A percentile compares a stretch with the other conserved stretches of the same genome.
Evolutionary conservation across 1,140 invertebrate genomes (phyloP).

Genomic region (Drosophila lacertosa): DNA sequence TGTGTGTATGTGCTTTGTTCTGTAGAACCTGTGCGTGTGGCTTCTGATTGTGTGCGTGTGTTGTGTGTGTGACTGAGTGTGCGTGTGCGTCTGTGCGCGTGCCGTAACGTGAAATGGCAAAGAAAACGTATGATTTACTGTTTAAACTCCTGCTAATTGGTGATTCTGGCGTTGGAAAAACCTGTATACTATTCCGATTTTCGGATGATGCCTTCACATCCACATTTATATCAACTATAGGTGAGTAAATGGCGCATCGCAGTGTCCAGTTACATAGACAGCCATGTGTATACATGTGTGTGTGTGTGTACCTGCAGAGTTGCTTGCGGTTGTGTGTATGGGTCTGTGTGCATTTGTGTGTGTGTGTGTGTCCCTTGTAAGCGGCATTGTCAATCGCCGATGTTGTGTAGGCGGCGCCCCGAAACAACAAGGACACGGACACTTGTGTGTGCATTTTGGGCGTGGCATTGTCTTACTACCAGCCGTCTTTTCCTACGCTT

Average conservation of each 20-base stretch:
- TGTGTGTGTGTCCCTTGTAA: slow-evolving; percentile 13
- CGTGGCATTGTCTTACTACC: slow-evolving; percentile 55
- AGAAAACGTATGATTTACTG: slow-evolving; percentile 98
- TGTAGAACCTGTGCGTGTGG: slow-evolving; percentile 14
- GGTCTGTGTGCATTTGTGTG: not conserved
- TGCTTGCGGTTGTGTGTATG: not conserved
- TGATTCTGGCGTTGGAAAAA: slow-evolving; percentile 99
- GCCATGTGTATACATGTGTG: not conserved
- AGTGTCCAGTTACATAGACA: slow-evolving; percentile 9
- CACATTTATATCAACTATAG: slow-evolving; percentile 99
- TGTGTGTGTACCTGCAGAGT: slow-evolving; percentile 12
- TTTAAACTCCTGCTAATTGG: slow-evolving; percentile 99
- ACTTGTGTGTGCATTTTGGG: slow-evolving; percentile 52
- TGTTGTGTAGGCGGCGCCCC: slow-evolving; percentile 28
- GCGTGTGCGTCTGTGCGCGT: slow-evolving; percentile 58
- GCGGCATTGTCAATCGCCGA: slow-evolving; percentile 32
- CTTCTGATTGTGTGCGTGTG: slow-evolving; percentile 27
- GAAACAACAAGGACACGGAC: slow-evolving; percentile 35
- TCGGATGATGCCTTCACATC: slow-evolving; percentile 99
- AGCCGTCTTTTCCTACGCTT: no score
- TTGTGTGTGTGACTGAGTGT: slow-evolving; percentile 33
- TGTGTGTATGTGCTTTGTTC: slow-evolving; percentile 22
- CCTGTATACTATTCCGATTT: slow-evolving; percentile 98
- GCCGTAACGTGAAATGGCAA: slow-evolving; percentile 89
- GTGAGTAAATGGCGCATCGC: slow-evolving; percentile 86